These are phyloP conservation scores for Pollenia griseotomentosa DNA, from an alignment of 2,888 invertebrate genomes.

Conservation along the genomic window DNA sequence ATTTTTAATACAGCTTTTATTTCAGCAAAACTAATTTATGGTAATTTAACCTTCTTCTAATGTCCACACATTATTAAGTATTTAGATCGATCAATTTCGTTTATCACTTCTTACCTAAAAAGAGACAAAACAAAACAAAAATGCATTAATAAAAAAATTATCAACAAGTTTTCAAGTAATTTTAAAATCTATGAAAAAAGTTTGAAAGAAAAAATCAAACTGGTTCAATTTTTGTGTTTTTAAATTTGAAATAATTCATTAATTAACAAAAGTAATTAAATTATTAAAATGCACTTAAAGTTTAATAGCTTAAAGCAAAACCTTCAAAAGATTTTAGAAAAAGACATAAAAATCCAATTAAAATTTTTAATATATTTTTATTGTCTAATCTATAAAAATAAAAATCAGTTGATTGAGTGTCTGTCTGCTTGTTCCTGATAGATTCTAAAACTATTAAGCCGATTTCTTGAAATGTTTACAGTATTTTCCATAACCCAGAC, in stretches of 20 bases:
- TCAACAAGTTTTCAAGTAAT: background rate
- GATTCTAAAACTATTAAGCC: too few relatives aligned
- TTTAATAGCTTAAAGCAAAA: background rate
- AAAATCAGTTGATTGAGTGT: too few relatives aligned
- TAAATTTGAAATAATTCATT: background rate
- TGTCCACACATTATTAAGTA: background rate
- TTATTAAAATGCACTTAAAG: slow-evolving; percentile 9
- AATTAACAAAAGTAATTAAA: slow-evolving; percentile 30
- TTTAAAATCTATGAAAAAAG: background rate
- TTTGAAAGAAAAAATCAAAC: slow-evolving; percentile 19
- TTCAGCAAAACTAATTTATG: slow-evolving; percentile 34
- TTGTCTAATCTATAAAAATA: too few relatives aligned
- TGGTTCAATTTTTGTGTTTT: background rate
- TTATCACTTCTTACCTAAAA: slow-evolving; percentile 32
- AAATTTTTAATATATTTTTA: too few relatives aligned
- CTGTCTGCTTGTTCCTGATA: too few relatives aligned
- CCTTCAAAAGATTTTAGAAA: too few relatives aligned
- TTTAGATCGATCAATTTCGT: background rate
- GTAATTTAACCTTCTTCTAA: slow-evolving; percentile 32
- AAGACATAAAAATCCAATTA: too few relatives aligned
- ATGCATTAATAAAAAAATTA: slow-evolving; percentile 17
- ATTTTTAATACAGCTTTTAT: background rate
- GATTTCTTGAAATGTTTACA: too few relatives aligned
- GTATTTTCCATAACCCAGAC: too few relatives aligned
- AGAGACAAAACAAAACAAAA: background rate